Evolutionary conservation across 2,888 invertebrate genomes (phyloP).

Genomic region (Xylota sylvarum): DNA sequence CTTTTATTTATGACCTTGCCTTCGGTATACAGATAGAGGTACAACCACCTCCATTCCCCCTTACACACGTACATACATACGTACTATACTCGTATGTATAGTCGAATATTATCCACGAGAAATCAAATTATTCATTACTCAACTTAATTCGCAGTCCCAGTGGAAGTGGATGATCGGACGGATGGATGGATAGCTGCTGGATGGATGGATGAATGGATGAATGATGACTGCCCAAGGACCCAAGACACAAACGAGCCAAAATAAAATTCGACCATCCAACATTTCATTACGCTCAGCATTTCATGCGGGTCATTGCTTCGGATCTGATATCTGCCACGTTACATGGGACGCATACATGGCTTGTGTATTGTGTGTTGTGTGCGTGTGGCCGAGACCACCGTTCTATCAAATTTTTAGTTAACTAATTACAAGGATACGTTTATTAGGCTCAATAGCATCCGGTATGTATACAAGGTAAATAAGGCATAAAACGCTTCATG

Average conservation of each 20-base stretch:
- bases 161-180: constrained; percentile 65
- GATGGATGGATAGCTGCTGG: constrained; percentile 50
- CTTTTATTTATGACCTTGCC: constrained; percentile 63
- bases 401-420: constrained; percentile 68
- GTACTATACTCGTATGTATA: no score
- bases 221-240: constrained; percentile 55
- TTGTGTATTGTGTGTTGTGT: background rate
- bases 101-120: constrained; percentile 58
- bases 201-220: constrained; percentile 57
- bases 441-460: constrained; percentile 63
- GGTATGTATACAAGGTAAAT: constrained; percentile 46
- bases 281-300: constrained; percentile 54
- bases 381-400: constrained; percentile 19
- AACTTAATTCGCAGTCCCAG: constrained; percentile 68
- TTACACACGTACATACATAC: background rate
- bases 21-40: constrained; percentile 24
- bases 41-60: background rate
- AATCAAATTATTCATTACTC: constrained; percentile 76
- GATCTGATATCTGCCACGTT: constrained; percentile 41
- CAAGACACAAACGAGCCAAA: constrained; percentile 27
- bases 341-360: background rate
- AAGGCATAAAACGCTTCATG: constrained; percentile 29
- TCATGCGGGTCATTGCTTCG: constrained; percentile 50
- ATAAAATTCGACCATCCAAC: constrained; percentile 50
- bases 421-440: constrained; percentile 70